These are phyloP conservation scores for Hanleya hanleyi DNA, from an alignment of 2,888 invertebrate genomes.

Conservation along the genomic window DNA sequence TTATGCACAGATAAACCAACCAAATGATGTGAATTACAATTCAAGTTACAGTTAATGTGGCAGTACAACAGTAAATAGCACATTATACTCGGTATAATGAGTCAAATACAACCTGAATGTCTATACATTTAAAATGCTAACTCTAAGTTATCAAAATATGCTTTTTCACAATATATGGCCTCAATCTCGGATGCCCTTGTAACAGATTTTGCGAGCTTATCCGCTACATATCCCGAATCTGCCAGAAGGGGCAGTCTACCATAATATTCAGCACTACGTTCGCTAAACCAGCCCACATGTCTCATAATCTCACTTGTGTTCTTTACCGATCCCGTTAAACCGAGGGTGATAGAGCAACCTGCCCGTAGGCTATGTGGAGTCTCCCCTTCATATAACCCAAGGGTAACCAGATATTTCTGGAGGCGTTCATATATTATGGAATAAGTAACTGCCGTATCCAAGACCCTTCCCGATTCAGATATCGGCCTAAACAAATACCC, in stretches of 20 bases:
- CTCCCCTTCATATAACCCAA: not conserved
- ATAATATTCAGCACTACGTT: not conserved
- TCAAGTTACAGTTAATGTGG: too few relatives aligned
- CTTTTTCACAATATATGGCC: too few relatives aligned
- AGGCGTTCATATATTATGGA: not conserved
- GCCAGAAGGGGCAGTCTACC: not conserved
- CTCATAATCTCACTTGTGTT: not conserved
- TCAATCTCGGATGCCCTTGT: not conserved
- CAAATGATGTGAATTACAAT: too few relatives aligned
- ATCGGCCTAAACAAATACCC: slow-evolving; percentile 9
- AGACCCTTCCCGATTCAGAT: not conserved
- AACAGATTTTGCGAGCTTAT: not conserved
- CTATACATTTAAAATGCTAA: too few relatives aligned
- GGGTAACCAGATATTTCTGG: not conserved
- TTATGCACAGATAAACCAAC: too few relatives aligned
- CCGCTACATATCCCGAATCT: not conserved
- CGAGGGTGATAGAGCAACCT: not conserved
- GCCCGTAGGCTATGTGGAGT: not conserved
- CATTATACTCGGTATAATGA: too few relatives aligned
- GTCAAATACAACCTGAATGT: too few relatives aligned
- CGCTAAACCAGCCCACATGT: not conserved
- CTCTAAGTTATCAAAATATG: too few relatives aligned
- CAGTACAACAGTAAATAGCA: too few relatives aligned
- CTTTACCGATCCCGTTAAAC: not conserved
- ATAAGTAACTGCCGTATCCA: not conserved